Evolutionary conservation across 2,888 invertebrate genomes (phyloP).

Genomic region (Polyommatus icarus): DNA sequence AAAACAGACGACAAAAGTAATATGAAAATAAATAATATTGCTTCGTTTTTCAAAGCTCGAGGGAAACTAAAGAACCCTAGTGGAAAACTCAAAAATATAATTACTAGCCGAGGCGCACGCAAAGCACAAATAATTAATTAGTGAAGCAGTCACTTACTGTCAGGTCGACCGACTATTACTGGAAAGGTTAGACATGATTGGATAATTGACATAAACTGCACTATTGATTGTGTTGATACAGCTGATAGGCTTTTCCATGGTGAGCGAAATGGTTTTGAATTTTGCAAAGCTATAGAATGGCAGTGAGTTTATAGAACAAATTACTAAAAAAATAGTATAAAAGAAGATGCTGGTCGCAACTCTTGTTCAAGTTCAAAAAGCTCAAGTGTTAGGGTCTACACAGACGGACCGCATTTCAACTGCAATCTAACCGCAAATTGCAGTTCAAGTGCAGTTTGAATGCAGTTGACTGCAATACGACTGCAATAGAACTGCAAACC

Average conservation of each 20-base stretch:
- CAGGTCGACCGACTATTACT: constrained; percentile 67
- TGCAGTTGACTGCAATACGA: too few species aligned
- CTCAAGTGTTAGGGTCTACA: too few species aligned
- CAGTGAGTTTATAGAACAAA: too few species aligned
- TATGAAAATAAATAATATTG: background rate
- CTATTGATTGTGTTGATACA: constrained; percentile 52
- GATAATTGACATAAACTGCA: constrained; percentile 72
- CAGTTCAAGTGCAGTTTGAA: too few species aligned
- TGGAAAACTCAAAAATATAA: constrained; percentile 46
- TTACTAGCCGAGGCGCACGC: constrained; percentile 65
- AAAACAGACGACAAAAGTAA: background rate
- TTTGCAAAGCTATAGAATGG: background rate
- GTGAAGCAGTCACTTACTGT: constrained; percentile 76
- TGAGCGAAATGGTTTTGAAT: background rate
- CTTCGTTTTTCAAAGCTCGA: background rate
- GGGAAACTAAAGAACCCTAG: constrained; percentile 27
- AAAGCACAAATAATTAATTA: constrained; percentile 77
- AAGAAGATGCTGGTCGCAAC: too few species aligned
- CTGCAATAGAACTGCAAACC: too few species aligned
- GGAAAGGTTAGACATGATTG: constrained; percentile 79
- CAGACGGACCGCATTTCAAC: too few species aligned
- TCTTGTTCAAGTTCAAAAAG: too few species aligned
- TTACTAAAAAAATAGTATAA: too few species aligned
- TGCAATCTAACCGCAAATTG: too few species aligned
- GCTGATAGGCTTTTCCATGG: constrained; percentile 12